Base-by-base conservation (phyloP, 2,888 invertebrate genomes). In the Stenotaenia linearis region DNA sequence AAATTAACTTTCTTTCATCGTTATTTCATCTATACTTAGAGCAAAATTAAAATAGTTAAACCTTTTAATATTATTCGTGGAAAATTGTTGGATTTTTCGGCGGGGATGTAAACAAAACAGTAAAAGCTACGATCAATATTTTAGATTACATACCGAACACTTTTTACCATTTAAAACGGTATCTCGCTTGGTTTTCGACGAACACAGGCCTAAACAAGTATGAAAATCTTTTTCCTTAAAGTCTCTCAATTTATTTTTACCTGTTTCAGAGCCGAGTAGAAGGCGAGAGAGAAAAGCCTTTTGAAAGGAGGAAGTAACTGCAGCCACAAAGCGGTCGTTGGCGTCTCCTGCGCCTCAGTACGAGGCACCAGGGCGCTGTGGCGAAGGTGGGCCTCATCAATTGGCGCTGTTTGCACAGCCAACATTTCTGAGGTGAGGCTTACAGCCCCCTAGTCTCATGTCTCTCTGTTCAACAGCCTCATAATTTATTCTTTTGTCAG, bases 361-460 rank as follows among this genome's bases (percentile, higher is more conserved):
- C 30, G 75, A 32, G 28, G 75, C 75, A 28, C 75, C 75, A 28
- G 75, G 75, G 75, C 75, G 75, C 30, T 75, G 75, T 75, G 75
- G 75, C 30, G 75, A 30, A 25, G 75, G 37, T 37, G 37, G 37
- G 37, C 37, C 37, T 37, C 37, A 37, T 37, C 37, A 37, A 37
- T 37, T 37, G 37, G 37, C 37, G 37, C 37, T 37, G 37, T 37
- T 37, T 37, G 37, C 37, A 37, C 37, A 37, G 37, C 37, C 37
- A 37, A 37, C 37, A 37, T 37, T 37, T 37, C 37, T 37, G 37
- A 37, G 37, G 37, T 37, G 37, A 37, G 37, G 37, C 37, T 37
- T 37, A 37, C 37, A 37, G 37, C 37, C 37, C 37, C 37, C 37
- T 37, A 1, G 37, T 37, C 37, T 37, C 37, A 37, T 37, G 37